Evolutionary conservation across 2,888 invertebrate species (phyloP), one percentile per base, ranked within the genome.

Genomic region (Brenthis hecate): DNA sequence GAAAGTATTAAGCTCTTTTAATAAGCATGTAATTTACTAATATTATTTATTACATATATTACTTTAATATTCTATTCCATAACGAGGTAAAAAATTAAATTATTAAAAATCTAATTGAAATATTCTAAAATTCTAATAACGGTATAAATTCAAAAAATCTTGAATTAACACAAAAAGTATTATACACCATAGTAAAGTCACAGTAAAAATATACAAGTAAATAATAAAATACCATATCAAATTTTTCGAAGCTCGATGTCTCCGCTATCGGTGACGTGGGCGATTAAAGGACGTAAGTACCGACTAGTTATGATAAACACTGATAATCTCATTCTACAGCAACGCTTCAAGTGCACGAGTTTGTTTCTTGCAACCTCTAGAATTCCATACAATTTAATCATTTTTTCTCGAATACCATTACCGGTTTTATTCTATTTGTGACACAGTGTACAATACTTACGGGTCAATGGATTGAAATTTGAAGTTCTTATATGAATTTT

Each of bases 281-380:
- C 84, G 88, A 91, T 91, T 91, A 89, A 90, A 91, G 91, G 88
- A 89, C 88, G 82, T 81, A 80, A 83, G 85, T 87, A 87, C 88
- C 88, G 87, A 89, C 87, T 81, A 77, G 77, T 80, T 77, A 82
- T 86, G 91, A 91, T 91, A 92, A 89, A 86, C 81, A 84, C 84
- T 88, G 91, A 91, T 91, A 91, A 91, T 91, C 89, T 89, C 86
- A 87, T 84, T 90, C 85, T 83, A 82, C 83, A 82, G 81, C 79
- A 81, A 85, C 85, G 80, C 78, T 82, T 82, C 79, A 77, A 81
- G 81, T 80, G 81, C 81, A 80, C 86, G 86, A 84, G 89, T 86
- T 85, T 85, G 82, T 84, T 85, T 83, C 83, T 80, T 81, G 79
- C 78, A 81, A 82, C 78, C 80, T 80, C 80, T 19, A 80, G 77